These are phyloP conservation scores for Drepana arcuata DNA, from an alignment of 1,140 invertebrate species.

Conservation along the genomic window DNA sequence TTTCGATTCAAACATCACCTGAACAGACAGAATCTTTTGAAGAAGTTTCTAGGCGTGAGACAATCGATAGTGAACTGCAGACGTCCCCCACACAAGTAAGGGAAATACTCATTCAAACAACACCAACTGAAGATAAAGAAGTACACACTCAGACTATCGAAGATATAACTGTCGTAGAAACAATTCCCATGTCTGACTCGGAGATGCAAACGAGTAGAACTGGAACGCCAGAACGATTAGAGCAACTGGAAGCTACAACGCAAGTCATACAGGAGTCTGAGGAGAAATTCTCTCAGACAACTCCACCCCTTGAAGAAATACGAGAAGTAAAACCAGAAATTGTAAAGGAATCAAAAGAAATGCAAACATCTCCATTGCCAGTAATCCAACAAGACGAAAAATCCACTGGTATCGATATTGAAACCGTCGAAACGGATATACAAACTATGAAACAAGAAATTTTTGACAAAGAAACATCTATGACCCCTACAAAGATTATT, in stretches of 20 bases:
- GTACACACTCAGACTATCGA: conserved; percentile 45
- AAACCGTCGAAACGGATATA: conserved; percentile 52
- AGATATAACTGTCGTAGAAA: conserved; percentile 29
- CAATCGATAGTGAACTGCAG: conserved; percentile 72
- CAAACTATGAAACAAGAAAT: conserved; percentile 65
- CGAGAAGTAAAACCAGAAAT: conserved; percentile 12
- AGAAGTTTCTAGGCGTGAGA: conserved; percentile 50
- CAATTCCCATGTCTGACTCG: conserved; percentile 32
- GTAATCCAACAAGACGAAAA: conserved; percentile 52
- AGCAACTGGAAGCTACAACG: conserved; percentile 45
- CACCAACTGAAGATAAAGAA: conserved; percentile 58
- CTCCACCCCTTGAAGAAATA: conserved; percentile 27
- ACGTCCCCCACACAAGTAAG: conserved; percentile 68
- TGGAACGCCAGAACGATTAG: conserved; percentile 34
- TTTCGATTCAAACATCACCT: conserved; percentile 76
- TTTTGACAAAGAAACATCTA: conserved; percentile 53
- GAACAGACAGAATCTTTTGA: conserved; percentile 60
- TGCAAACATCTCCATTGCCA: conserved; percentile 56
- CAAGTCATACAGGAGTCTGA: conserved; percentile 56
- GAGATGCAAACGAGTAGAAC: conserved; percentile 52
- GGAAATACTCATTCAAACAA: conserved; percentile 70
- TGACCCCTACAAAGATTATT: conserved; percentile 40
- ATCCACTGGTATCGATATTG: conserved; percentile 43
- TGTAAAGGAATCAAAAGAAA: conserved; percentile 53
- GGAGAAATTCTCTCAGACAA: conserved; percentile 66